Conservation (phyloP, 2,888 invertebrate genomes). For the Tenthredo amoena region DNA sequence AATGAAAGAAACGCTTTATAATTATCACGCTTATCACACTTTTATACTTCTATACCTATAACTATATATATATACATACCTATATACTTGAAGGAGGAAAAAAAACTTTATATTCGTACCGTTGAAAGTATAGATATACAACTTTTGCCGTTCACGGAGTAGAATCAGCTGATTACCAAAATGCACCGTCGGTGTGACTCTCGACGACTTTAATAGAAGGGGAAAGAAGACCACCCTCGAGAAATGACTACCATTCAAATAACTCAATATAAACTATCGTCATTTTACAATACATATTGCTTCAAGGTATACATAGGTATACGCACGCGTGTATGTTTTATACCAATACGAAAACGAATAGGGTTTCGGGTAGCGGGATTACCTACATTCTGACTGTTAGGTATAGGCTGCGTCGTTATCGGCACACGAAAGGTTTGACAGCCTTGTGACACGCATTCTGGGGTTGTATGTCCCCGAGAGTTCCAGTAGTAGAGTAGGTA, state of each 20-base stretch:
- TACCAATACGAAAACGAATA: constrained; percentile 5
- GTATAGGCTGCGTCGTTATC: constrained; percentile 48
- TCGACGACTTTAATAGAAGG: not conserved
- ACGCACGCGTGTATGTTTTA: not conserved
- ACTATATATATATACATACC: too few relatives aligned
- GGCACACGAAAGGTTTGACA: constrained; percentile 52
- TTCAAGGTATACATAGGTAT: not conserved
- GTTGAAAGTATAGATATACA: not conserved
- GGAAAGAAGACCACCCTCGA: not conserved
- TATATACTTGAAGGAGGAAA: not conserved
- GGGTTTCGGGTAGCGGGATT: constrained; percentile 26
- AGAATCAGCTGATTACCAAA: not conserved
- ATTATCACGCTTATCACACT: not conserved
- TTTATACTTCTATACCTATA: too few relatives aligned
- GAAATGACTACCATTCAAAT: not conserved
- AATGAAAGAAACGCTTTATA: not conserved
- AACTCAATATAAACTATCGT: not conserved
- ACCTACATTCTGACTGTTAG: constrained; percentile 37
- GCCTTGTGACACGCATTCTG: constrained; percentile 52
- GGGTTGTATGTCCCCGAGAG: constrained; percentile 47
- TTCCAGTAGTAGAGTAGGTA: not conserved
- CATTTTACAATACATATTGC: not conserved
- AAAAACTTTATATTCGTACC: not conserved
- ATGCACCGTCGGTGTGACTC: not conserved
- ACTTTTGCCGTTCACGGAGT: not conserved